These are phyloP conservation scores for Ischnura elegans DNA, from an alignment of 2,888 invertebrate genomes.

Conservation along the genomic window DNA sequence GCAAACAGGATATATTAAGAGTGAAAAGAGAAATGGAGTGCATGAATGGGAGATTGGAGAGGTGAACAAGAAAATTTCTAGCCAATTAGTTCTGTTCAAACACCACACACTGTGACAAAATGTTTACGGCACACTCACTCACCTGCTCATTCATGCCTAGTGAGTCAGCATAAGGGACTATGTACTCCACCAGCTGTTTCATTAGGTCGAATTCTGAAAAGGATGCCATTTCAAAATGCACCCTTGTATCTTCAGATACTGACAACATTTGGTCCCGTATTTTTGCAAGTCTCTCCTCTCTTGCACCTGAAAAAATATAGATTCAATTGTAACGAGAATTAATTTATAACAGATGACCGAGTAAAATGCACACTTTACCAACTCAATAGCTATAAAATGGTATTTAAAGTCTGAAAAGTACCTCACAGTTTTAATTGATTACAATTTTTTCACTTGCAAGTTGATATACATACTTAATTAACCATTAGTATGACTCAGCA, in stretches of 20 bases:
- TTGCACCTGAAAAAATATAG: conserved; percentile 80
- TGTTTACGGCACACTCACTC: not conserved
- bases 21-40: not conserved
- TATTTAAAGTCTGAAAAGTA: not conserved
- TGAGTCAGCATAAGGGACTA: conserved; percentile 88
- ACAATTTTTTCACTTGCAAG: no score
- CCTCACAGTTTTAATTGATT: no score
- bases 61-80: not conserved
- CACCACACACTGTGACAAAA: conserved; percentile 51
- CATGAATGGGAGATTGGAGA: not conserved
- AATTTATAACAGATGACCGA: not conserved
- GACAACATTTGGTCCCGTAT: conserved; percentile 84
- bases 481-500: no score
- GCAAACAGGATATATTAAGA: not conserved
- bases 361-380: not conserved
- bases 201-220: conserved; percentile 87
- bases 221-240: conserved; percentile 94
- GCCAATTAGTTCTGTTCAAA: not conserved
- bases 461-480: no score
- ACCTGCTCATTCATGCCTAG: conserved; percentile 93
- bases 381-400: no score
- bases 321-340: not conserved
- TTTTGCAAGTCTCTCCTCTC: conserved; percentile 82
- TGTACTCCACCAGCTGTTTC: conserved; percentile 82
- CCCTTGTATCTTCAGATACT: conserved; percentile 81